A percentile compares a stretch with the other conserved stretches of the same genome.
Conservation (phyloP, 2,113 vertebrate genomes). For the Psammodynastes pulverulentus region DNA sequence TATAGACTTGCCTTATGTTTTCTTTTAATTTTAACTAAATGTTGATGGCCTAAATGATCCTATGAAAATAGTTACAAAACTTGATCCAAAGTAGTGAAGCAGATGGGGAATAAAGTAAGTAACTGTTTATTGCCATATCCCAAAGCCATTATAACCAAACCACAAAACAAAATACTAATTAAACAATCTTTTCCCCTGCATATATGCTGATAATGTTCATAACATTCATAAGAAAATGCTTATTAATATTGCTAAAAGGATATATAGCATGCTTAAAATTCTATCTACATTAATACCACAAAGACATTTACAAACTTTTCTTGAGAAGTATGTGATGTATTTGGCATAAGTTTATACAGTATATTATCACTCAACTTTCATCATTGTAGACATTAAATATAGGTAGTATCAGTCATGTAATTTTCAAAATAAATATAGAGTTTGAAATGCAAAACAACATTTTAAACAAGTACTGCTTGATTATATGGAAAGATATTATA, state of each 20-base stretch:
- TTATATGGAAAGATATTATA: background rate
- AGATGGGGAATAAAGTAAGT: background rate
- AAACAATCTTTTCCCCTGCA: background rate
- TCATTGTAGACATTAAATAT: background rate
- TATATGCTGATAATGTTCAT: background rate
- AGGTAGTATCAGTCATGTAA: background rate
- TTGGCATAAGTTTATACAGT: background rate
- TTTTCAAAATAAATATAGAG: background rate
- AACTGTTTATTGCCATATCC: background rate
- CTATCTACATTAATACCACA: background rate
- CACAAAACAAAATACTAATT: background rate
- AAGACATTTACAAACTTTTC: background rate
- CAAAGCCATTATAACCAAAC: background rate
- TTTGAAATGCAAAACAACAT: background rate
- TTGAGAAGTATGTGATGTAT: background rate
- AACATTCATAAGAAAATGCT: background rate
- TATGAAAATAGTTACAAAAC: background rate
- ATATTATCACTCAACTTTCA: background rate
- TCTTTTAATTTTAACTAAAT: background rate
- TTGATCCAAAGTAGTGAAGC: background rate
- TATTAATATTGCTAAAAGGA: background rate
- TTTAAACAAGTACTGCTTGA: background rate
- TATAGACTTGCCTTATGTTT: background rate
- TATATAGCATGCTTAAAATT: background rate
- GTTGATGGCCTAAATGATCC: background rate